phyloP scores from a whole-genome alignment of 2,888 invertebrate species.

The Tenthredo amoena region DNA sequence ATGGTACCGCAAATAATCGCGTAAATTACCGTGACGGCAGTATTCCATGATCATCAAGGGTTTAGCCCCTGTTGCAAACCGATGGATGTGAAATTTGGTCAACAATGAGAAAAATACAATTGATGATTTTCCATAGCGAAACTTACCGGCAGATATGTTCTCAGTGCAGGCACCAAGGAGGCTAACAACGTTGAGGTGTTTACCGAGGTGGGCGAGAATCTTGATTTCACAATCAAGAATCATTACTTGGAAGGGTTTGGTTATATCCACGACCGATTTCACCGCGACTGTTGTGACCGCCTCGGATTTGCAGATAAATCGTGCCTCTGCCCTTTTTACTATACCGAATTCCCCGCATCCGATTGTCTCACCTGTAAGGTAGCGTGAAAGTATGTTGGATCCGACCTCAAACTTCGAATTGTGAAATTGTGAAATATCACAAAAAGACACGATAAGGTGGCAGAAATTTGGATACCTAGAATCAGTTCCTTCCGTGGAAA shows the following conservation, averaged over 20 bases:
- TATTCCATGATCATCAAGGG: neutral
- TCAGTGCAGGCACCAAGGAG: constrained; percentile 94
- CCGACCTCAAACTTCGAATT: neutral
- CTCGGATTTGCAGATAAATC: constrained; percentile 86
- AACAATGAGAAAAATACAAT: neutral
- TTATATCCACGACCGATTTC: constrained; percentile 93
- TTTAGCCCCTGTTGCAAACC: neutral
- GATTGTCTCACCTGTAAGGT: constrained; percentile 83
- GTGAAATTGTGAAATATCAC: too few relatives aligned
- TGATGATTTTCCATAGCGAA: neutral
- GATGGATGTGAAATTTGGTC: neutral
- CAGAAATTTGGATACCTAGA: constrained; percentile 80
- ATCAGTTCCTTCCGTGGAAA: constrained; percentile 89
- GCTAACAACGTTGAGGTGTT: constrained; percentile 94
- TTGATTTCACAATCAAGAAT: constrained; percentile 93
- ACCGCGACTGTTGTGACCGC: constrained; percentile 90
- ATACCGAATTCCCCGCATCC: constrained; percentile 96
- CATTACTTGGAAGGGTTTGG: constrained; percentile 89
- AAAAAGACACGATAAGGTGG: too few relatives aligned
- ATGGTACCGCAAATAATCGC: neutral
- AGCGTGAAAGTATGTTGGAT: neutral
- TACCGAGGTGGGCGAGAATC: constrained; percentile 94
- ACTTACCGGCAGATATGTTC: constrained; percentile 89
- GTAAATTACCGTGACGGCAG: neutral
- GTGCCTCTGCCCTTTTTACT: constrained; percentile 90